A percentile compares a stretch with the other conserved stretches of the same genome.
Evolutionary conservation across 2,797 vertebrate species (phyloP).

Genomic region (Monodelphis domestica): DNA sequence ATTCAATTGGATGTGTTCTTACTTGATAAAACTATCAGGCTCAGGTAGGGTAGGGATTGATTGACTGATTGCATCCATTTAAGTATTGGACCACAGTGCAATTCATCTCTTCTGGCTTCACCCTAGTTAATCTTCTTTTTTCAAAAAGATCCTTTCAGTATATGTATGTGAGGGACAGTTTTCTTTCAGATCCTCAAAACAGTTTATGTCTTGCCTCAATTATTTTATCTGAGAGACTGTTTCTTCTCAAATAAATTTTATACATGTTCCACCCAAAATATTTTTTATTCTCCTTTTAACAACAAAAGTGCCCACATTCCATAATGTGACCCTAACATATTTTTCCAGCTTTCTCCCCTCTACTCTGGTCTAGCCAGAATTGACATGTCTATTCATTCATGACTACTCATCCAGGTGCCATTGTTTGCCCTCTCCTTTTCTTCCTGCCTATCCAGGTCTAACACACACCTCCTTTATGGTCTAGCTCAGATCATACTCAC

Average conservation of each 20-base stretch:
- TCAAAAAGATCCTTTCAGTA: neutral
- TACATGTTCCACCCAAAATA: neutral
- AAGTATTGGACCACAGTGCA: neutral
- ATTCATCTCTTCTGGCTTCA: neutral
- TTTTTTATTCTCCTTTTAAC: neutral
- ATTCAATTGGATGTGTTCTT: too few relatives aligned
- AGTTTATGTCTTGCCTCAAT: neutral
- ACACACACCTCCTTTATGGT: neutral
- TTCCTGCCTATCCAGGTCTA: neutral
- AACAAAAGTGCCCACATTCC: neutral
- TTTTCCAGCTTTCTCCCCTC: neutral
- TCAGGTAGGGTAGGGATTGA: neutral
- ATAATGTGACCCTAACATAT: neutral
- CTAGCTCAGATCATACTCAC: neutral
- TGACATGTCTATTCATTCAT: slow-evolving; percentile 22
- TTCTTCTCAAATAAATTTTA: neutral
- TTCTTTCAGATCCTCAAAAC: neutral
- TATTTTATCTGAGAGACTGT: too few relatives aligned
- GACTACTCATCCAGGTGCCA: neutral
- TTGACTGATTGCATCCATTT: neutral
- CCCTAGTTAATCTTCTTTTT: neutral
- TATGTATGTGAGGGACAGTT: neutral
- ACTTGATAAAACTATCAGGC: neutral
- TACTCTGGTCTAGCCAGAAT: neutral
- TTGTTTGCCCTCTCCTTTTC: neutral